Conservation (phyloP, 2,797 vertebrate species). For the Malurus leucopterus region DNA sequence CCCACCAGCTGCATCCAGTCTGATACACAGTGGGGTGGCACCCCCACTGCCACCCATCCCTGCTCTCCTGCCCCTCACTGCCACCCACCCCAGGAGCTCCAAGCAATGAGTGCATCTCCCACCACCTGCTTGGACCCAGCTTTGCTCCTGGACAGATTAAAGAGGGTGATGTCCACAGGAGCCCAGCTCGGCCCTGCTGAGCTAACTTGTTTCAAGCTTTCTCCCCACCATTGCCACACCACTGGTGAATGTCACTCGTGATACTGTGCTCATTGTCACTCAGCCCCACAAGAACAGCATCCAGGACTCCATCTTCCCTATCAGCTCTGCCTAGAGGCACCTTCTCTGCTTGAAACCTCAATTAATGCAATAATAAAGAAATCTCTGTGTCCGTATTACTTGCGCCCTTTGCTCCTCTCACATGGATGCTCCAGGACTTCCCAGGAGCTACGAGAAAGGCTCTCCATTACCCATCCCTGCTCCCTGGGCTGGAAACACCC, state of each 20-base stretch:
- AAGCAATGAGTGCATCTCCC: background rate
- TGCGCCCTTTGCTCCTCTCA: background rate
- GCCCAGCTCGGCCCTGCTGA: background rate
- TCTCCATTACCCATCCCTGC: background rate
- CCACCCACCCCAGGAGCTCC: background rate
- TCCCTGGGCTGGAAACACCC: background rate
- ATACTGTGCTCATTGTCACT: background rate
- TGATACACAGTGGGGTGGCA: background rate
- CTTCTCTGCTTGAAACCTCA: background rate
- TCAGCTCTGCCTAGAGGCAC: background rate
- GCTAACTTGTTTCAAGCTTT: background rate
- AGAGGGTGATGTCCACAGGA: background rate
- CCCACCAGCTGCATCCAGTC: background rate
- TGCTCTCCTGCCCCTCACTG: background rate
- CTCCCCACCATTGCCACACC: background rate
- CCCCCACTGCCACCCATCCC: background rate
- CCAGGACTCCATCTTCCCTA: background rate
- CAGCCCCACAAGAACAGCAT: background rate
- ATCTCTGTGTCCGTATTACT: background rate
- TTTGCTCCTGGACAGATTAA: background rate
- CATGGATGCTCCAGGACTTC: background rate
- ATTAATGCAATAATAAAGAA: background rate
- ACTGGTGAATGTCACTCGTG: rapidly evolving
- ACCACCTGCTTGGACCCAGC: background rate
- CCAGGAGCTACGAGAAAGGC: background rate